Evolutionary conservation across 2,888 invertebrate species (phyloP), one percentile per base, ranked within the genome.

Genomic region (Selenia dentaria): DNA sequence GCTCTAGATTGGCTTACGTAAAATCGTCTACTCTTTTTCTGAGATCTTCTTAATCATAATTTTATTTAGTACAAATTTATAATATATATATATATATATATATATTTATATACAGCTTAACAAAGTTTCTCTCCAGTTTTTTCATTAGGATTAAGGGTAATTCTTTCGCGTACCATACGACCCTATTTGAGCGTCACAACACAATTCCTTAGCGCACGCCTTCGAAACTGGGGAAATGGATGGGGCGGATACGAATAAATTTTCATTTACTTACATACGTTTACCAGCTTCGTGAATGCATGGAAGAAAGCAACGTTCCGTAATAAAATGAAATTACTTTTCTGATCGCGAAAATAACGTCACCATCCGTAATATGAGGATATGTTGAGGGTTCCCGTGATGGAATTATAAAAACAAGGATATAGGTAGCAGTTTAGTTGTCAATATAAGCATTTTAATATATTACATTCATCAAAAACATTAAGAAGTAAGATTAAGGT

Each of bases 211-310:
- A 49, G 41, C 56, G 27, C 27, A 31, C 35, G 40, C 37, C 24
- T 44, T 28, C 27, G 38, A 31, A 43, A 42, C 43, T 41, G 44
- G 33, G 45, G 37, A 50, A 50, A 50, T 50, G 45, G 64, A 68
- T 71, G 63, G 65, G 63, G 60, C 57, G 65, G 62, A 54, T 57
- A 61, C 63, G 70, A 68, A 73, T 78, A 71, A 67, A 74, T 74
- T 72, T 68, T 67, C 70, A 74, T 79, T 77, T 74, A 65, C 78
- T 77, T 74, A 66, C 78, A 69, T 74, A 68, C 65, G 65, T 65
- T 62, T 54, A 47, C 53, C 52, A 49, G 54, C 57, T 59, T 63
- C 41, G 48, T 54, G 37, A 34, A 51, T 54, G 54, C 52, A 54
- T 39, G 57, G 51, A 54, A 56, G 62, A n/a, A 63, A 70, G 60